Evolutionary conservation across 2,888 invertebrate species (phyloP), one percentile per base, ranked within the genome.

Genomic region (Fragum fragum): DNA sequence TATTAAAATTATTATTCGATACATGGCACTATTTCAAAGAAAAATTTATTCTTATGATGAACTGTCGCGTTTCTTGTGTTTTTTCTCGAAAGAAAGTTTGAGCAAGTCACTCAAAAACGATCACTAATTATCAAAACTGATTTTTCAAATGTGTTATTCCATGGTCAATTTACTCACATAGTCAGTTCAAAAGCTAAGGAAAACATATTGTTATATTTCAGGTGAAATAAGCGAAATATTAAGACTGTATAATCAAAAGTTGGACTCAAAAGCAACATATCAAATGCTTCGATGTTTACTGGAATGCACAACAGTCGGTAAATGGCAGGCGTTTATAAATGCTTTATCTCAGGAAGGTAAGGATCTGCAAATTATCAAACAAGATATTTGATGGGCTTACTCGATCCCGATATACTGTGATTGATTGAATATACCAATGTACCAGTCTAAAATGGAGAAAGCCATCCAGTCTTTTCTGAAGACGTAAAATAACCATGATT

Each of bases 271-370:
- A 21, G 63, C 63, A 32, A 63, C 63, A 36, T 63, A 36, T 21
- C 32, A 29, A 21, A 63, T 63, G 63, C 26, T 63, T 7, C 36
- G 36, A 2, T 36, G 21, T 63, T 23, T 63, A 21, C 21, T 63
- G 3, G 1, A 63, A 28, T 63, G 63, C 14, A 63, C 36, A n/a
- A n/a, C 63, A 11, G 29, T 29, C 2, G 63, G 63, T 6, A 63
- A 63, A 39, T 63, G 63, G 63, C 63, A 63, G 21, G 36, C 39
- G 6, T 63, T 63, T 21, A 39, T 63, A 1, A 21, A 36, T 32
- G 63, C 63, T 6, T 36, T 63, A 21, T 29, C 26, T 36, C 18
- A 63, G n/a, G 63, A 1, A 63, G 63, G 63, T 63, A 3, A 5
- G n/a, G n/a, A n/a, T n/a, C n/a, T n/a, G n/a, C n/a, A n/a, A n/a